phyloP scores from a whole-genome alignment of 1,140 invertebrate species.

The Orussus abietinus region DNA sequence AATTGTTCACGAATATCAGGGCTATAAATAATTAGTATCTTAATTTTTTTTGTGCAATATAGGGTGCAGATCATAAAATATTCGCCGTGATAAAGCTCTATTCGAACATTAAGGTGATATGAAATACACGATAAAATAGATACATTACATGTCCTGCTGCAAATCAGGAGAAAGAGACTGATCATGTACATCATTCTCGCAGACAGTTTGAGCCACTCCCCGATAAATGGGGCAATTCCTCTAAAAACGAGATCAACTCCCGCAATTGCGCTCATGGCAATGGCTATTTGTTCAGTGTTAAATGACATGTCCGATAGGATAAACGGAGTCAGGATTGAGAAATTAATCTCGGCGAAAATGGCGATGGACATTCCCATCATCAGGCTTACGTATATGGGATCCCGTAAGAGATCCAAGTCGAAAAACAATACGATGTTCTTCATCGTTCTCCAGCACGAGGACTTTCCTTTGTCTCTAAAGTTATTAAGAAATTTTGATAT shows the following conservation, averaged over 20 bases:
- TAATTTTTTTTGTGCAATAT: conserved; percentile 2
- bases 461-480: too few species aligned
- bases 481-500: too few species aligned
- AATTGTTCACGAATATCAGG: conserved; percentile 49
- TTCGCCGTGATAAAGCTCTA: background rate
- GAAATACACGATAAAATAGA: conserved; percentile 12
- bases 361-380: conserved; percentile 65
- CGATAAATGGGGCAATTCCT: conserved; percentile 60
- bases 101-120: conserved; percentile 3
- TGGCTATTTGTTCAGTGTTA: conserved; percentile 55
- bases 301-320: conserved; percentile 61
- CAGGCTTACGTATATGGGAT: conserved; percentile 61
- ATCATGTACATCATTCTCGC: conserved; percentile 66
- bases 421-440: conserved; percentile 52
- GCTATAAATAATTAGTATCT: conserved; percentile 34
- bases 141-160: conserved; percentile 63
- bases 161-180: conserved; percentile 62
- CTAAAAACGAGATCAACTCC: conserved; percentile 59
- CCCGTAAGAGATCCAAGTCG: conserved; percentile 56
- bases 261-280: conserved; percentile 59
- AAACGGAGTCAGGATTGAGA: conserved; percentile 62
- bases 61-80: background rate
- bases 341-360: conserved; percentile 66
- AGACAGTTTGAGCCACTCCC: conserved; percentile 61
- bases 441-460: conserved; percentile 23